Base-by-base conservation (phyloP, 2,797 vertebrate species). In the Knipowitschia caucasica region DNA sequence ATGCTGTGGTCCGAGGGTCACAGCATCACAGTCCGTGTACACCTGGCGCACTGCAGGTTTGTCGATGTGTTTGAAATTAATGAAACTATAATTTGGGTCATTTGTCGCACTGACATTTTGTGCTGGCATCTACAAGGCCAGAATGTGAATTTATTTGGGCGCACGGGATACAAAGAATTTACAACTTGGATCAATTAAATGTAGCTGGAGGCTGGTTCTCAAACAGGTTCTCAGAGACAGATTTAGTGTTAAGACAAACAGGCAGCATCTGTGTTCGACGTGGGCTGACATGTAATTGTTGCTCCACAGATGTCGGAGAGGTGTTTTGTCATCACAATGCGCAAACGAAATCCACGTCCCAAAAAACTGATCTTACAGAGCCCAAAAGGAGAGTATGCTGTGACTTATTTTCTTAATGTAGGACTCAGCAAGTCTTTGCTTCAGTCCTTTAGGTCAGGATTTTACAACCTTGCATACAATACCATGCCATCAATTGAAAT, bases 151-250 rank as follows among this genome's bases (percentile, higher is more conserved):
- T 4, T 18, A 21, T 1, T 18, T 39, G 31, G 31, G 31, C 12
- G n/a, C n/a, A 34, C 14, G 1, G 12, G 4, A 5, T 34, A 1
- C 20, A 18, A 21, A 39, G 36, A 39, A 39, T 21, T 21, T 44
- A 14, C 42, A 4, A 26, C 42, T 5, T 5, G 24, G 17, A 62
- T 51, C 17, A 49, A 36, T 42, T 50, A 62, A 77, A 59, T 18
- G 58, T 27, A 49, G 34, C 59, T 34, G 31, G 21, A 2, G 45
- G 46, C 31, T 36, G 49, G 52, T 67, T 60, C 55, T 44, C 57
- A 68, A 35, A 56, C 36, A 7, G 8, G 20, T 42, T 33, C 56
- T 18, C 25, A 60, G 62, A 64, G 2, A 2, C 27, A 55, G 23
- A 64, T 53, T 49, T 47, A 30, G 49, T 17, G n/a, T 44, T 12